A percentile compares a stretch with the other conserved stretches of the same genome.
These are phyloP conservation scores for Euzetes globulus DNA, from an alignment of 2,888 invertebrate genomes.

Conservation along the genomic window DNA sequence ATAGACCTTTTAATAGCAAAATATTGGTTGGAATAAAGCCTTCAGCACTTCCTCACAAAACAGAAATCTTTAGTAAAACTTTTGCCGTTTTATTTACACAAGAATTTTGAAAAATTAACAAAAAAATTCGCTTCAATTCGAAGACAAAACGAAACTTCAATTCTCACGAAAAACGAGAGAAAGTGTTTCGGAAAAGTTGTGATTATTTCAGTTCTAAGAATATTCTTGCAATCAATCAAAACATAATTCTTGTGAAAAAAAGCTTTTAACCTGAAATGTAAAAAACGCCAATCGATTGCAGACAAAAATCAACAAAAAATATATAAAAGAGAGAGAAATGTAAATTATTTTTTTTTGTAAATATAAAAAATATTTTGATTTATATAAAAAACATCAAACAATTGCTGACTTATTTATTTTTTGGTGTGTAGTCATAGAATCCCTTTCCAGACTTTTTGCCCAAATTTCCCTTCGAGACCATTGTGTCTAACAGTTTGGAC, in stretches of 20 bases:
- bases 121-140: background rate
- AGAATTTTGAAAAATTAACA: background rate
- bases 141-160: background rate
- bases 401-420: background rate
- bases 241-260: background rate
- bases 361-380: constrained; percentile 1
- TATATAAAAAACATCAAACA: background rate
- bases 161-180: background rate
- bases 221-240: background rate
- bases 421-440: constrained; percentile 60
- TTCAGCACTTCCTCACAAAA: constrained; percentile 4
- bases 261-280: background rate
- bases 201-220: background rate
- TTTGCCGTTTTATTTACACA: background rate
- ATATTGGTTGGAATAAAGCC: constrained; percentile 13
- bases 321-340: background rate
- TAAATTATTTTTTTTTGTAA: background rate
- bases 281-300: background rate
- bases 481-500: constrained; percentile 53
- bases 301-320: background rate
- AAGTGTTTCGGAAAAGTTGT: background rate
- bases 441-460: constrained; percentile 74
- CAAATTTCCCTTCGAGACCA: constrained; percentile 67
- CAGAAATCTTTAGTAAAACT: background rate
- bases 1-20: constrained; percentile 12